Conservation (phyloP, 2,797 vertebrate genomes). For the Eutrigla gurnardus region DNA sequence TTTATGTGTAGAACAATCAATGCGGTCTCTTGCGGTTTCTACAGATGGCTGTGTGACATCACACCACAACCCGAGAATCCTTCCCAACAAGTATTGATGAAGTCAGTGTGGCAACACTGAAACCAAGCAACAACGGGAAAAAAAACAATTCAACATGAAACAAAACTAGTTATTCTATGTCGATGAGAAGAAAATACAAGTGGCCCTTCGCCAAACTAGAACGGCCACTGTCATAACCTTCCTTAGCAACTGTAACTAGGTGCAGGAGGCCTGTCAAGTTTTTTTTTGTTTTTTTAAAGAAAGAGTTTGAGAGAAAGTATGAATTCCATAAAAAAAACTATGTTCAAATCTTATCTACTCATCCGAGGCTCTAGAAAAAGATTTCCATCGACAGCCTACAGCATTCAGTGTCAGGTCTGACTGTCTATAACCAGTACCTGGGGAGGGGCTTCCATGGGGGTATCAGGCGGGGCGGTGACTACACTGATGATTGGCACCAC, state of each 20-base stretch:
- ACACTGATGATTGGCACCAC: conserved; percentile 91
- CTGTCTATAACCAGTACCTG: conserved; percentile 86
- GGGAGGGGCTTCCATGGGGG: conserved; percentile 88
- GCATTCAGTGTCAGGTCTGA: conserved; percentile 34
- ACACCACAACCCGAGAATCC: conserved; percentile 1
- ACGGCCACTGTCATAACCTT: no score
- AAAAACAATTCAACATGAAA: neutral
- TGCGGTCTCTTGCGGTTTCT: neutral
- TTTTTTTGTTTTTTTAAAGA: no score
- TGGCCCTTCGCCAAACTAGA: no score
- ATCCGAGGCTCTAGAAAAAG: neutral
- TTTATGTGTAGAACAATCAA: neutral
- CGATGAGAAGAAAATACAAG: neutral
- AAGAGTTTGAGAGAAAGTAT: neutral
- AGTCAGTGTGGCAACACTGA: neutral
- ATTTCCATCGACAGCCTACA: neutral
- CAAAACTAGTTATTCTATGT: neutral
- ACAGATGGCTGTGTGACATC: conserved; percentile 8
- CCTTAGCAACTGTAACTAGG: no score
- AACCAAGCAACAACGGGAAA: conserved; percentile 4
- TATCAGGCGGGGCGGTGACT: conserved; percentile 88
- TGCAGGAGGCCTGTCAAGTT: no score
- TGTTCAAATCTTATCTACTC: neutral
- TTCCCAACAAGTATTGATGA: conserved; percentile 1
- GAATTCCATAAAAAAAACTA: neutral